Percentiles rank a stretch among this genome's conserved stretches.
Evolutionary conservation across 2,797 vertebrate species (phyloP).

Genomic region (Zalophus californianus): DNA sequence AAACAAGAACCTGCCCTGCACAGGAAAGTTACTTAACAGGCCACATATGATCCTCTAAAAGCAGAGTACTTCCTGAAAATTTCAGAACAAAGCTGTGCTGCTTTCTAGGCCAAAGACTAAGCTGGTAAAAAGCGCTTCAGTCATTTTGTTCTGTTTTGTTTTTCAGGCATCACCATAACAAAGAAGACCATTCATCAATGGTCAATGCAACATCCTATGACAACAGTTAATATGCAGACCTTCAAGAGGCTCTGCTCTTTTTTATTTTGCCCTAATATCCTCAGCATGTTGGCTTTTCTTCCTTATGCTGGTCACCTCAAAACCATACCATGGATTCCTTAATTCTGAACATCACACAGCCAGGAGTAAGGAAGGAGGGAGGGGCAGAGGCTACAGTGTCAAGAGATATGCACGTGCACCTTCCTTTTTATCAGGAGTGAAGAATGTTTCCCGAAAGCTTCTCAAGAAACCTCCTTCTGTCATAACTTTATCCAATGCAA

Average conservation of each 20-base stretch:
- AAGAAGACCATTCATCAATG: not conserved
- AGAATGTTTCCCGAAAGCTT: not conserved
- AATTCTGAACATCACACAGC: not conserved
- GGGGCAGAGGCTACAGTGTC: not conserved
- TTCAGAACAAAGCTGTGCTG: not conserved
- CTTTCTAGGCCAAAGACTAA: not conserved
- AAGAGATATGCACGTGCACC: not conserved
- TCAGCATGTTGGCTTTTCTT: not conserved
- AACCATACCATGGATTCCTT: not conserved
- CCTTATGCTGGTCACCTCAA: not conserved
- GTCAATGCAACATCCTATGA: not conserved
- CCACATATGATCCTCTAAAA: not conserved
- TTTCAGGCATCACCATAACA: not conserved
- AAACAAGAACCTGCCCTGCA: not conserved
- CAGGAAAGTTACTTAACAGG: not conserved
- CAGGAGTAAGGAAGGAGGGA: not conserved
- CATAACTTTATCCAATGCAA: not conserved
- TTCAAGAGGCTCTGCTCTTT: not conserved
- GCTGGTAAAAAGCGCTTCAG: not conserved
- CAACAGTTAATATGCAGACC: not conserved
- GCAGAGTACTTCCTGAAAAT: not conserved
- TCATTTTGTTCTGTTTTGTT: not conserved
- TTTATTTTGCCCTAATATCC: not conserved
- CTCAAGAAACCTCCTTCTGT: not conserved
- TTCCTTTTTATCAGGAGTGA: not conserved